phyloP scores from a whole-genome alignment of 1,140 invertebrate species.

The Lepidurus arcticus region DNA sequence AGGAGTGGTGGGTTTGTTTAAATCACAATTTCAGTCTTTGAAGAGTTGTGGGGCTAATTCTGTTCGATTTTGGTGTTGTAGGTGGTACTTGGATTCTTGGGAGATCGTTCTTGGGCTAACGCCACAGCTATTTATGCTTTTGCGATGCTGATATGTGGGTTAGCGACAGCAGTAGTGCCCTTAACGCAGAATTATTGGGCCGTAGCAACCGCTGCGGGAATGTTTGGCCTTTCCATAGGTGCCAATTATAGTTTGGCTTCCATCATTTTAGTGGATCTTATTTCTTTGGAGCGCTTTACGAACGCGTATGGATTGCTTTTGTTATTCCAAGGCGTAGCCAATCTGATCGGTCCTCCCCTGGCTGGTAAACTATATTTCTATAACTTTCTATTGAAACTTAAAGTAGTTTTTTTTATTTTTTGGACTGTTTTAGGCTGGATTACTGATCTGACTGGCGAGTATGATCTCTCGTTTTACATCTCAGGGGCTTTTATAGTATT shows the following conservation, averaged over 20 bases:
- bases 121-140: conserved; percentile 66
- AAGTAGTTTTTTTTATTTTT: not conserved
- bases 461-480: conserved; percentile 78
- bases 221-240: conserved; percentile 77
- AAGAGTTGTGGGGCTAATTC: not conserved
- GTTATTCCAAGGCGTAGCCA: conserved; percentile 80
- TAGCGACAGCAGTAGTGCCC: conserved; percentile 63
- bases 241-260: conserved; percentile 81
- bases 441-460: conserved; percentile 67
- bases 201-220: conserved; percentile 50
- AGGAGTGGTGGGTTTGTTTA: conserved; percentile 63
- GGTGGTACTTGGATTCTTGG: conserved; percentile 79
- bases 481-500: conserved; percentile 77
- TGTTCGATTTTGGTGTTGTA: conserved; percentile 47
- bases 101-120: conserved; percentile 70
- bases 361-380: conserved; percentile 54
- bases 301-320: conserved; percentile 82
- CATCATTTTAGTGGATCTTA: conserved; percentile 77
- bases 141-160: conserved; percentile 71
- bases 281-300: conserved; percentile 77
- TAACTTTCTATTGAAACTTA: not conserved
- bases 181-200: conserved; percentile 56
- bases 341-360: conserved; percentile 77
- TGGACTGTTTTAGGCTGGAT: conserved; percentile 57
- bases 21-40: not conserved